These are phyloP conservation scores for Leptinotarsa undecemlineata DNA, from an alignment of 1,140 invertebrate genomes.

Conservation along the genomic window DNA sequence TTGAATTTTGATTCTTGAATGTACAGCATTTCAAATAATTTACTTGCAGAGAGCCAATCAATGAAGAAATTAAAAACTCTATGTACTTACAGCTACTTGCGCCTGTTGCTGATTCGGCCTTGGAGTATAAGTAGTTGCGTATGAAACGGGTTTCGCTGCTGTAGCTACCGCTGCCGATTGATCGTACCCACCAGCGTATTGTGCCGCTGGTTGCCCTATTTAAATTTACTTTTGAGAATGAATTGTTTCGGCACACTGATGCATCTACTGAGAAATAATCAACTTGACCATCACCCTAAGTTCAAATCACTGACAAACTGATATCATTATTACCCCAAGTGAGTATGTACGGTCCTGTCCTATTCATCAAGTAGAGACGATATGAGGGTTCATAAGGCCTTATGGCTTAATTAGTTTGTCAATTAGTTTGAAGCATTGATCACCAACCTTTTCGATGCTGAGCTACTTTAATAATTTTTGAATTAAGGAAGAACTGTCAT, in stretches of 20 bases:
- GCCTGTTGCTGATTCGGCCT: constrained; percentile 55
- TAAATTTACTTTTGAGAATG: constrained; percentile 1
- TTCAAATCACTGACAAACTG: background rate
- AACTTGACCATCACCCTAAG: background rate
- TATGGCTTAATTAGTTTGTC: no score
- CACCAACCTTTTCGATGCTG: no score
- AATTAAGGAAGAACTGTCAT: no score
- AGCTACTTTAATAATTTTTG: no score
- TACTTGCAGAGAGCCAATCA: no score
- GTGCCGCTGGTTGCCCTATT: constrained; percentile 65
- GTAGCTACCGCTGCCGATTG: constrained; percentile 60
- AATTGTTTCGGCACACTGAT: background rate
- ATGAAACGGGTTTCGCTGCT: constrained; percentile 61
- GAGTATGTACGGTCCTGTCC: background rate
- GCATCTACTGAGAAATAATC: background rate
- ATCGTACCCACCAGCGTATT: constrained; percentile 68
- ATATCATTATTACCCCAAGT: background rate
- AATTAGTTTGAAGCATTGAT: no score
- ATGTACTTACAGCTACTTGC: constrained; percentile 52
- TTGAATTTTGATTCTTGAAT: no score
- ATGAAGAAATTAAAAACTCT: constrained; percentile 3
- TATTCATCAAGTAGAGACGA: no score
- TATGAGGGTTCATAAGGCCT: no score
- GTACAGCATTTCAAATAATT: no score
- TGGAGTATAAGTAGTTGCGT: constrained; percentile 61